Evolutionary conservation across 2,888 invertebrate genomes (phyloP).

Genomic region (Nomada flava): DNA sequence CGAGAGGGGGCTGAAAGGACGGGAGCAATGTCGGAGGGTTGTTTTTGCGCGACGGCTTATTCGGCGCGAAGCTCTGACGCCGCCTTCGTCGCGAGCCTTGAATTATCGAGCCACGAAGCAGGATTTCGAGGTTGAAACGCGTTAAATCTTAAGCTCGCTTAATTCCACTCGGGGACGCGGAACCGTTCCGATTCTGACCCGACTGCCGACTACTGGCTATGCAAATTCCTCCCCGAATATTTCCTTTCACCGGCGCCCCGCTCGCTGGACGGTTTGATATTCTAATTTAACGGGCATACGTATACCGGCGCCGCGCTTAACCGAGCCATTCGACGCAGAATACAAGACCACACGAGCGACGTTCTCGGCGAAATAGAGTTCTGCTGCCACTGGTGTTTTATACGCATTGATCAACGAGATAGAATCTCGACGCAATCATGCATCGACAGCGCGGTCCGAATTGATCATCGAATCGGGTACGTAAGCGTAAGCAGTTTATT

Average conservation of each 20-base stretch:
- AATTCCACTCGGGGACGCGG: slow-evolving; percentile 60
- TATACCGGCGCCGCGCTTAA: slow-evolving; percentile 15
- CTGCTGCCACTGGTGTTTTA: neutral
- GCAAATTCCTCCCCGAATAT: slow-evolving; percentile 57
- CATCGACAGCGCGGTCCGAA: slow-evolving; percentile 25
- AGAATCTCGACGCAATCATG: slow-evolving; percentile 2
- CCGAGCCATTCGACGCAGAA: neutral
- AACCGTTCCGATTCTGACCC: slow-evolving; percentile 47
- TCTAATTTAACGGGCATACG: slow-evolving; percentile 33
- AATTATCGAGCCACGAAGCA: slow-evolving; percentile 67
- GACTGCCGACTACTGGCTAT: slow-evolving; percentile 48
- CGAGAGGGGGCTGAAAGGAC: neutral
- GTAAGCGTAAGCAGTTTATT: slow-evolving; percentile 59
- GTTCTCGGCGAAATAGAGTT: neutral
- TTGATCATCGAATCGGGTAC: slow-evolving; percentile 30
- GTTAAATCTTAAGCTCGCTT: slow-evolving; percentile 69
- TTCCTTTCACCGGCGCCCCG: slow-evolving; percentile 8
- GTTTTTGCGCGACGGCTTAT: slow-evolving; percentile 67
- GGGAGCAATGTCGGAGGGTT: slow-evolving; percentile 33
- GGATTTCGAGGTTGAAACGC: slow-evolving; percentile 62
- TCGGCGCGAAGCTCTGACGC: slow-evolving; percentile 68
- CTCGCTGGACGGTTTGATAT: slow-evolving; percentile 30
- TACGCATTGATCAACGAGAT: no score
- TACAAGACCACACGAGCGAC: no score
- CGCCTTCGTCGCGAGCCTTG: slow-evolving; percentile 55